Conservation (phyloP, 2,797 vertebrate species). For the Pyrocephalus nanus region DNA sequence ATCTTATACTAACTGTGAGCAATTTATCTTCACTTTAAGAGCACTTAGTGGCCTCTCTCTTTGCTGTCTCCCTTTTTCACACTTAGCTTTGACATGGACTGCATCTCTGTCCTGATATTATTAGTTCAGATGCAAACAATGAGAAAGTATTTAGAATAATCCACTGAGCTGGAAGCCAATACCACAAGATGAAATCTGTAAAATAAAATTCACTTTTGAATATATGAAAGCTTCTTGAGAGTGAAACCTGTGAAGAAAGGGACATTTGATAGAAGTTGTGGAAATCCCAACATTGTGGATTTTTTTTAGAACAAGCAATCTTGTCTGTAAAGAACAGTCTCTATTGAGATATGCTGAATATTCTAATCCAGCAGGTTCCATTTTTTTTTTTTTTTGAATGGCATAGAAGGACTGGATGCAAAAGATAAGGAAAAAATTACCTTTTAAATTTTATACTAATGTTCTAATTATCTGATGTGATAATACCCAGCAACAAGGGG, state of each 20-base stretch:
- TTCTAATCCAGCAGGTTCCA: not conserved
- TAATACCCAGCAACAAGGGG: not conserved
- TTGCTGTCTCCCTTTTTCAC: not conserved
- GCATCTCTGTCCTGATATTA: not conserved
- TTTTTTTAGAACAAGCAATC: not conserved
- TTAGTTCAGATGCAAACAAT: not conserved
- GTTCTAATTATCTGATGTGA: not conserved
- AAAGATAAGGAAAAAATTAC: not conserved
- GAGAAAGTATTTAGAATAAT: not conserved
- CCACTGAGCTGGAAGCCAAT: not conserved
- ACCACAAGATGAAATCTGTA: not conserved
- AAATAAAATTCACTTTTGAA: not conserved
- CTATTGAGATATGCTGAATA: not conserved
- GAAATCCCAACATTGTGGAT: not conserved
- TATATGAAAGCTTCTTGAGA: not conserved
- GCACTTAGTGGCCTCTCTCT: not conserved
- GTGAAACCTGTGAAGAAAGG: not conserved
- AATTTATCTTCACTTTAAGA: not conserved
- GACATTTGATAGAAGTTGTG: not conserved
- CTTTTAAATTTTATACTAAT: not conserved
- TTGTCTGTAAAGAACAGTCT: not conserved
- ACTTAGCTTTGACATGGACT: not conserved
- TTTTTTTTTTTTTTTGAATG: not conserved
- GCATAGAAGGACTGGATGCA: not conserved
- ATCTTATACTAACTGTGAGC: not conserved